Percentiles rank a stretch among this genome's conserved stretches.
phyloP scores from a whole-genome alignment of 2,888 invertebrate species.

The Caradrina kadenii region DNA sequence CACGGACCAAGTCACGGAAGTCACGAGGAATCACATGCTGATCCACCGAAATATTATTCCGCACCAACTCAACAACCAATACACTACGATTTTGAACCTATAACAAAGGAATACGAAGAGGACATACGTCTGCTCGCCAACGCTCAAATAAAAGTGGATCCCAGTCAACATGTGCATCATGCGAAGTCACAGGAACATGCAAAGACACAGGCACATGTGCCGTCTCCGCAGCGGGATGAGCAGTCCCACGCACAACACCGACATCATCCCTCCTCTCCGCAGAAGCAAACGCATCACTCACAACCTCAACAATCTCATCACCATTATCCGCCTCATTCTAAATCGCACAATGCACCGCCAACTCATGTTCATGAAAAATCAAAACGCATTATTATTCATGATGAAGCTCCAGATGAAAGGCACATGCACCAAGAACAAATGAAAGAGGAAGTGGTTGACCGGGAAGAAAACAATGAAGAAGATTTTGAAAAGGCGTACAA shows the following conservation, averaged over 20 bases:
- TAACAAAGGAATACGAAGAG: slow-evolving; percentile 78
- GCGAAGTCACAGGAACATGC: slow-evolving; percentile 45
- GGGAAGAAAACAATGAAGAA: slow-evolving; percentile 85
- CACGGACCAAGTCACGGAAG: slow-evolving; percentile 35
- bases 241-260: slow-evolving; percentile 43
- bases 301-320: slow-evolving; percentile 34
- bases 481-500: slow-evolving; percentile 87
- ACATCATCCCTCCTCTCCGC: slow-evolving; percentile 49
- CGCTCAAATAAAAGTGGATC: slow-evolving; percentile 77
- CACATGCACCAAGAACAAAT: slow-evolving; percentile 77
- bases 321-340: slow-evolving; percentile 49
- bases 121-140: slow-evolving; percentile 75
- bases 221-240: slow-evolving; percentile 28
- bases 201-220: slow-evolving; percentile 54
- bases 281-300: slow-evolving; percentile 45
- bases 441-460: slow-evolving; percentile 75
- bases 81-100: slow-evolving; percentile 69
- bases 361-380: slow-evolving; percentile 79
- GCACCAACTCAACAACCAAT: slow-evolving; percentile 59
- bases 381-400: slow-evolving; percentile 80
- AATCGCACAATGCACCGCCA: slow-evolving; percentile 63
- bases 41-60: slow-evolving; percentile 56
- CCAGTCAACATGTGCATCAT: slow-evolving; percentile 74
- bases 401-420: slow-evolving; percentile 79
- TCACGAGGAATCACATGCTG: slow-evolving; percentile 38